A percentile compares a stretch with the other conserved stretches of the same genome.
Conservation (phyloP, 2,113 vertebrate species). For the Gopherus flavomarginatus region DNA sequence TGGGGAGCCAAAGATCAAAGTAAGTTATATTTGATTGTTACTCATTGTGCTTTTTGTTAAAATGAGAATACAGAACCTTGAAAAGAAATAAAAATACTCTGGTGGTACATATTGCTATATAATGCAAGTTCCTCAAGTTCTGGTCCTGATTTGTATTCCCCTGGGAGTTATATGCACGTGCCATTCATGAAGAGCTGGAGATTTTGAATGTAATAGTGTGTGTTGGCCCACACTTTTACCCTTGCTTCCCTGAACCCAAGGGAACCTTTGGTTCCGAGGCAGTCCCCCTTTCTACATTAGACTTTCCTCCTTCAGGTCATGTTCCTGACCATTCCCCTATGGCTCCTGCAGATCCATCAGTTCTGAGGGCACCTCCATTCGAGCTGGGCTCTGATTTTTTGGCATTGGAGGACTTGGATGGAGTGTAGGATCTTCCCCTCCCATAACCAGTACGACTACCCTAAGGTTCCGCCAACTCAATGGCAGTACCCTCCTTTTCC, state of each 20-base stretch:
- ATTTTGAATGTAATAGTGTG: not conserved
- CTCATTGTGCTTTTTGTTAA: not conserved
- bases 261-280: not conserved
- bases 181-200: not conserved
- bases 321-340: not conserved
- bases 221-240: too few species aligned
- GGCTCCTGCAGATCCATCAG: not conserved
- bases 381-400: not conserved
- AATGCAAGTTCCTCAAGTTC: not conserved
- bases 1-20: constrained; percentile 98
- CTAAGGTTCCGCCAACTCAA: not conserved
- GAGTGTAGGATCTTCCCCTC: not conserved
- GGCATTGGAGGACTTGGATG: not conserved
- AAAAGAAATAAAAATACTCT: not conserved
- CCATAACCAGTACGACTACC: not conserved
- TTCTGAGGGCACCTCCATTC: not conserved
- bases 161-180: not conserved
- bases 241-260: not conserved
- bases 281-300: not conserved
- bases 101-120: not conserved
- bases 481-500: not conserved
- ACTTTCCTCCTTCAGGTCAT: not conserved
- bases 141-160: not conserved
- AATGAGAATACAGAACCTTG: not conserved
- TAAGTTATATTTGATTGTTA: constrained; percentile 38